Evolutionary conservation across 2,797 vertebrate genomes (phyloP).

Genomic region (Phylloscopus collybita): DNA sequence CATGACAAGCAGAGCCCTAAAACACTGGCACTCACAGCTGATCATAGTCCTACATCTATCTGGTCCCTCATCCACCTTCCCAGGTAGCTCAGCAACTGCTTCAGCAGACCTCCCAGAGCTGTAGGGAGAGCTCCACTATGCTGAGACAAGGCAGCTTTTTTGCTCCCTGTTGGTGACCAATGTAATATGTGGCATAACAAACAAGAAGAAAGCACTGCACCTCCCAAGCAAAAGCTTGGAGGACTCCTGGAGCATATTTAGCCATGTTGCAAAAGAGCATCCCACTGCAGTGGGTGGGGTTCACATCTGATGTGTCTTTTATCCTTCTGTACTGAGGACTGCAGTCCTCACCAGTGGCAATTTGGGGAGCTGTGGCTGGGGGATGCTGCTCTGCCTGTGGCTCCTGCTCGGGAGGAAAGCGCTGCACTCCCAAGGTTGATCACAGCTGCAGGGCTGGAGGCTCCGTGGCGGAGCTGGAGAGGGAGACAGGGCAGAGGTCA

Average conservation of each 20-base stretch:
- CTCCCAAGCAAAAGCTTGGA: background rate
- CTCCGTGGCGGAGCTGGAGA: background rate
- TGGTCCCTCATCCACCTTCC: background rate
- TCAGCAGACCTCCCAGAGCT: background rate
- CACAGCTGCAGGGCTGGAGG: background rate
- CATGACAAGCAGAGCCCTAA: background rate
- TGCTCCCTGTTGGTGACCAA: background rate
- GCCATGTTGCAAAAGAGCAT: background rate
- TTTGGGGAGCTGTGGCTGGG: background rate
- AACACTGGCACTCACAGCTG: background rate
- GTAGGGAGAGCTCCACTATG: background rate
- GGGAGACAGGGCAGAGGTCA: background rate
- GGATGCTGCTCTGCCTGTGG: background rate
- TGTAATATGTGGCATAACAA: background rate
- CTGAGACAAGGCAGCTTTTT: background rate
- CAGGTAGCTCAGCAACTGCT: background rate
- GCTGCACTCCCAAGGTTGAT: background rate
- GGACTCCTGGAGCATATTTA: background rate
- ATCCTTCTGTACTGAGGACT: background rate
- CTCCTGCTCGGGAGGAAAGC: background rate
- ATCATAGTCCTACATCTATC: background rate
- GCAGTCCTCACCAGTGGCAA: background rate
- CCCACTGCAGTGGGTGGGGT: accelerated
- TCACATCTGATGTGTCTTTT: background rate
- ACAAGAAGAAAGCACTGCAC: background rate